Conservation (phyloP, 2,888 invertebrate species). For the Netelia fuscicornis region DNA sequence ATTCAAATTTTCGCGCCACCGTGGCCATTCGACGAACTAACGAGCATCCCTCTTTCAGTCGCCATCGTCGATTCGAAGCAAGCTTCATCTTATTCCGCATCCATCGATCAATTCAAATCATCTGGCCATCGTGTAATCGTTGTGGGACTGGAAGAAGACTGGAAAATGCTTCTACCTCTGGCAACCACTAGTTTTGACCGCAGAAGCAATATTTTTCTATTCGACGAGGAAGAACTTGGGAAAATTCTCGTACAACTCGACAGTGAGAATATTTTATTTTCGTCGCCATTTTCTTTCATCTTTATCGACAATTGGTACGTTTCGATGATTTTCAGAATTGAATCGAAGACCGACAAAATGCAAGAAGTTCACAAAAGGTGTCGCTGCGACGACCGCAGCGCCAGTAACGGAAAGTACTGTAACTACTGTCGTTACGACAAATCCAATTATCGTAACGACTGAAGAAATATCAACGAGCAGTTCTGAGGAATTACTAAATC, state of each 20-base stretch:
- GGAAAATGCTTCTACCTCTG: constrained; percentile 67
- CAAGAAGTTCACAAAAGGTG: constrained; percentile 7
- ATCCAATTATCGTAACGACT: not conserved
- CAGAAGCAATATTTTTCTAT: constrained; percentile 72
- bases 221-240: constrained; percentile 66
- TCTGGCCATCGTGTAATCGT: constrained; percentile 71
- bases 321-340: constrained; percentile 32
- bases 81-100: constrained; percentile 60
- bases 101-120: constrained; percentile 69
- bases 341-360: constrained; percentile 59
- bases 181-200: constrained; percentile 72
- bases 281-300: not conserved
- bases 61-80: constrained; percentile 70
- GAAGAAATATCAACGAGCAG: not conserved
- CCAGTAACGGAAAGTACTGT: not conserved
- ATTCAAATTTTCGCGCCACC: no score
- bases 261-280: constrained; percentile 58
- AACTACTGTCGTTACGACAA: not conserved
- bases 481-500: constrained; percentile 24
- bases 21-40: not conserved
- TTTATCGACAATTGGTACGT: not conserved
- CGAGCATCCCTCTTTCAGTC: constrained; percentile 64
- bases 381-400: not conserved
- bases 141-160: constrained; percentile 71
- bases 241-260: constrained; percentile 66